Percentiles rank a stretch among this genome's conserved stretches.
These are phyloP conservation scores for Agapostemon virescens DNA, from an alignment of 2,888 invertebrate genomes.

Conservation along the genomic window DNA sequence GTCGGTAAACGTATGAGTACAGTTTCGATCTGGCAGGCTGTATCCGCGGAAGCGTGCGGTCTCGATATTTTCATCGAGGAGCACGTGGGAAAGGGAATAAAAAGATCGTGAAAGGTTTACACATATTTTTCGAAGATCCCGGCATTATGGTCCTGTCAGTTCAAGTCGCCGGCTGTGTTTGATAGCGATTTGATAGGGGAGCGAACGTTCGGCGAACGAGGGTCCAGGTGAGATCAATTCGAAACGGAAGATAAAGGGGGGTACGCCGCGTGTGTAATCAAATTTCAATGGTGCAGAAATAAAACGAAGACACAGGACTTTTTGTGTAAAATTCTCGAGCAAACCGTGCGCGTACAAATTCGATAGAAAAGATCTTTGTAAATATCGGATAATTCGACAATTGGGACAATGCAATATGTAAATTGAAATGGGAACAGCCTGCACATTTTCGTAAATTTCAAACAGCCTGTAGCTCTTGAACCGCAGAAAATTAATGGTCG, in stretches of 20 bases:
- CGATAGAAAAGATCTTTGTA: neutral
- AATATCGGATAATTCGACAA: neutral
- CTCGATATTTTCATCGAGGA: neutral
- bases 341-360: neutral
- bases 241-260: neutral
- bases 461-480: neutral
- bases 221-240: slow-evolving; percentile 1
- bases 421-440: neutral
- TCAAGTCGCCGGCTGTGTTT: slow-evolving; percentile 7
- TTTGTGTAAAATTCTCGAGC: neutral
- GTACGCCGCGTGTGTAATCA: neutral
- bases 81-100: neutral
- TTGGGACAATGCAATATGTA: neutral
- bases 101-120: neutral
- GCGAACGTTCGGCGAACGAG: neutral
- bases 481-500: neutral
- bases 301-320: neutral
- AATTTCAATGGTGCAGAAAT: neutral
- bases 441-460: neutral
- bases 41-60: neutral
- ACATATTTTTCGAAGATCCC: neutral
- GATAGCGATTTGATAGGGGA: slow-evolving; percentile 1
- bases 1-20: too few species aligned
- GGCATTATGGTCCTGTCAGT: neutral
- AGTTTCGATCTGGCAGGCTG: neutral